Evolutionary conservation across 2,797 vertebrate genomes (phyloP).

Genomic region (Octomys mimax): DNA sequence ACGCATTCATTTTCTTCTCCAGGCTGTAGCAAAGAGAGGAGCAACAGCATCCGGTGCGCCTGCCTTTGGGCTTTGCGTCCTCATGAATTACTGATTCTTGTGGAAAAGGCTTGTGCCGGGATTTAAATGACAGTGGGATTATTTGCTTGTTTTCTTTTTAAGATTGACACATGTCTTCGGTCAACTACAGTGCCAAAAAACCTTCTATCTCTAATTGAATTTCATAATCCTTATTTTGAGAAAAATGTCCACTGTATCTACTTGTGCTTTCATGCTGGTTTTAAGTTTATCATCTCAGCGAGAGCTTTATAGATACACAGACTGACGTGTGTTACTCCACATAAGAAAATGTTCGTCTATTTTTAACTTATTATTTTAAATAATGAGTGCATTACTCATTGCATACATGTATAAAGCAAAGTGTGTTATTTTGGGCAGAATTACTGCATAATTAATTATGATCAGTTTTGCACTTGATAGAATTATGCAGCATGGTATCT

Average conservation of each 20-base stretch:
- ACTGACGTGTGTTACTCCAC: not conserved
- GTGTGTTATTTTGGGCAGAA: not conserved
- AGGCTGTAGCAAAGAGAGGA: not conserved
- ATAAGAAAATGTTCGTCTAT: not conserved
- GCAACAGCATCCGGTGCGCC: not conserved
- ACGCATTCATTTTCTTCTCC: constrained; percentile 62
- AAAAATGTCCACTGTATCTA: constrained; percentile 73
- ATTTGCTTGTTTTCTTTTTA: not conserved
- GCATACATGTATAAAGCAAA: not conserved
- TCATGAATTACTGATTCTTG: constrained; percentile 55
- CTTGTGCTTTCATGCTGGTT: constrained; percentile 62
- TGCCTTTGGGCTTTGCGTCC: not conserved
- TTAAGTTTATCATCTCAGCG: not conserved
- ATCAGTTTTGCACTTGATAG: not conserved
- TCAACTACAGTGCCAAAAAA: constrained; percentile 1
- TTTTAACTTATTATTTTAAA: not conserved
- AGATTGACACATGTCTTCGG: constrained; percentile 11
- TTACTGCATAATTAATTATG: not conserved
- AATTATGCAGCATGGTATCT: not conserved
- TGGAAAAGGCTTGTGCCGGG: constrained; percentile 7
- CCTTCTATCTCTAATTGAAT: not conserved
- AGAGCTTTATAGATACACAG: not conserved
- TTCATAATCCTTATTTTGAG: constrained; percentile 81
- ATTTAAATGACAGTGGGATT: constrained; percentile 20
- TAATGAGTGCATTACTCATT: not conserved